Evolutionary conservation across 2,888 invertebrate genomes (phyloP).

Genomic region (Auanema sp.): DNA sequence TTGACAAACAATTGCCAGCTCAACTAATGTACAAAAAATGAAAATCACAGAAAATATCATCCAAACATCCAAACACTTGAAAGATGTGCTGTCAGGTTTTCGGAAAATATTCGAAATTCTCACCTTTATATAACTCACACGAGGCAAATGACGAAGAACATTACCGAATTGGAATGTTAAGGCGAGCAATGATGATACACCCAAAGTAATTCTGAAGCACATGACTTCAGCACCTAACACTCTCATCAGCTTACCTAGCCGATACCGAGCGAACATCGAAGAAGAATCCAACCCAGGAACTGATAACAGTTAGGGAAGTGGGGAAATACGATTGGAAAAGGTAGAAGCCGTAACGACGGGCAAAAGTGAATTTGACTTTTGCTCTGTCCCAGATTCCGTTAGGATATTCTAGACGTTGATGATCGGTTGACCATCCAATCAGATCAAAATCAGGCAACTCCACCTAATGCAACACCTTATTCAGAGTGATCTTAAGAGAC

Average conservation of each 20-base stretch:
- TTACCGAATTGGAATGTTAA: constrained; percentile 64
- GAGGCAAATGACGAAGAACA: constrained; percentile 63
- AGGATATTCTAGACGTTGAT: constrained; percentile 60
- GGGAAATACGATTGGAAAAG: constrained; percentile 64
- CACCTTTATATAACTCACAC: constrained; percentile 63
- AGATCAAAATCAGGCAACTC: constrained; percentile 64
- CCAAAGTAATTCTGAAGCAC: constrained; percentile 58
- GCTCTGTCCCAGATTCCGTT: constrained; percentile 64
- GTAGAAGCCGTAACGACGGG: constrained; percentile 64
- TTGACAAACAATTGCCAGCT: constrained; percentile 63
- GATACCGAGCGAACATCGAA: constrained; percentile 63
- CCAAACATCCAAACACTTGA: constrained; percentile 62
- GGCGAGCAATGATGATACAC: constrained; percentile 62
- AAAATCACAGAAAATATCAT: constrained; percentile 63
- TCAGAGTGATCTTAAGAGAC: neutral
- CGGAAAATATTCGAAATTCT: neutral
- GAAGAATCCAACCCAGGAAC: constrained; percentile 64
- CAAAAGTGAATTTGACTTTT: constrained; percentile 63
- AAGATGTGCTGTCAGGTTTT: neutral
- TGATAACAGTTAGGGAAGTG: constrained; percentile 59
- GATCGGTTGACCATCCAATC: constrained; percentile 62
- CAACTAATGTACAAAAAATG: constrained; percentile 63
- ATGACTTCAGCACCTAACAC: neutral
- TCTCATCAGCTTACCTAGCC: constrained; percentile 47
- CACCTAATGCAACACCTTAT: constrained; percentile 40